phyloP scores from a whole-genome alignment of 2,113 vertebrate species.

The Diadophis punctatus region DNA sequence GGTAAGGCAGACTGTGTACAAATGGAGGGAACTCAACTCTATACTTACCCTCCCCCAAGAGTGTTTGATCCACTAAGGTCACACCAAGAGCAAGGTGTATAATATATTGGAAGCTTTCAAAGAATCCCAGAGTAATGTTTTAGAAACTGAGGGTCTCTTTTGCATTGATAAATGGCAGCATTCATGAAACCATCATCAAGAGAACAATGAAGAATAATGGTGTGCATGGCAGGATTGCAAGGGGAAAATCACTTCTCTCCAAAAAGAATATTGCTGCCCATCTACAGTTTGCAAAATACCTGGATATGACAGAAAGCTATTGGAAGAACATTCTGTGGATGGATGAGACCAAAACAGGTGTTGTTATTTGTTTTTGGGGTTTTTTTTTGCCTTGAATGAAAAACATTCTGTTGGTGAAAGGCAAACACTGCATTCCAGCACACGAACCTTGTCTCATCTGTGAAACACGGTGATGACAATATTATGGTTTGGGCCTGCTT shows the following conservation, averaged over 20 bases:
- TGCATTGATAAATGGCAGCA: neutral
- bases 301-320: neutral
- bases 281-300: neutral
- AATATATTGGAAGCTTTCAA: neutral
- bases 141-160: neutral
- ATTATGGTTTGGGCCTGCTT: neutral
- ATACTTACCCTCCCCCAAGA: no score
- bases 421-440: neutral
- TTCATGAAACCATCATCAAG: neutral
- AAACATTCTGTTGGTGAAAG: neutral
- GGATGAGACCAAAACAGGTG: neutral
- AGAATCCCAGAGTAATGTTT: neutral
- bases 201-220: neutral
- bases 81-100: neutral
- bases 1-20: neutral
- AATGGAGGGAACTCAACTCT: neutral
- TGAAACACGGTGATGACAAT: neutral
- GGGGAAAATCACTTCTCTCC: neutral
- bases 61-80: neutral
- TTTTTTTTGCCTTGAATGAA: neutral
- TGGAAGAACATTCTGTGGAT: neutral
- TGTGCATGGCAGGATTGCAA: neutral
- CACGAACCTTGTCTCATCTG: neutral
- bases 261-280: neutral
- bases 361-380: fast-evolving